Conservation (phyloP, 2,797 vertebrate species). For the Sphaeramia orbicularis region DNA sequence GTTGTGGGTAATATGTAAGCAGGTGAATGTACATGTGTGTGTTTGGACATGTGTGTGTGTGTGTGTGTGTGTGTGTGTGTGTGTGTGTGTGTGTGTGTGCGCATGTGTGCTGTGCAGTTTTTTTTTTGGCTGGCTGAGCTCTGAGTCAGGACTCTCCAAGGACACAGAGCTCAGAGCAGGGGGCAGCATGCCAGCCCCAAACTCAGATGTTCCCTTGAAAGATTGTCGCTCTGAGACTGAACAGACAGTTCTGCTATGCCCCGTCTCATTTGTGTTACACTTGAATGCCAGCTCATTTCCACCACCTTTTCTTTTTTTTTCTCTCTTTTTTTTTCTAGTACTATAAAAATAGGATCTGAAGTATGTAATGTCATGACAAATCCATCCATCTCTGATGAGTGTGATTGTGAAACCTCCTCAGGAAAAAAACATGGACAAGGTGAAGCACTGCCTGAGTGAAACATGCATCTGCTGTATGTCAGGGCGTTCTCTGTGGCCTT, state of each 20-base stretch:
- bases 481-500: not conserved
- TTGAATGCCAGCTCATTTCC: slow-evolving; percentile 1
- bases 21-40: slow-evolving; percentile 18
- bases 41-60: slow-evolving; percentile 3
- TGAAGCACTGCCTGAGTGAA: slow-evolving; percentile 6
- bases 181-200: slow-evolving; percentile 52
- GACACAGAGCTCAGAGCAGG: slow-evolving; percentile 63
- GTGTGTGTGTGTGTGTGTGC: slow-evolving; percentile 11
- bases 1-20: slow-evolving; percentile 1
- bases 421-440: not conserved
- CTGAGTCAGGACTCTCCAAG: slow-evolving; percentile 84
- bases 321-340: not conserved
- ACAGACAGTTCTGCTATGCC: slow-evolving; percentile 31
- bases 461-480: not conserved
- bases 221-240: slow-evolving; percentile 25
- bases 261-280: slow-evolving; percentile 20
- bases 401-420: slow-evolving; percentile 1
- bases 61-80: slow-evolving; percentile 30
- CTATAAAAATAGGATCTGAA: slow-evolving; percentile 14
- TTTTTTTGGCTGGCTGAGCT: slow-evolving; percentile 62
- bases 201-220: slow-evolving; percentile 61
- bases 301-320: not conserved
- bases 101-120: slow-evolving; percentile 61
- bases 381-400: slow-evolving; percentile 7
- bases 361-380: slow-evolving; percentile 12